Evolutionary conservation across 2,888 invertebrate genomes (phyloP).

Genomic region (Cataglyphis altisquamis): DNA sequence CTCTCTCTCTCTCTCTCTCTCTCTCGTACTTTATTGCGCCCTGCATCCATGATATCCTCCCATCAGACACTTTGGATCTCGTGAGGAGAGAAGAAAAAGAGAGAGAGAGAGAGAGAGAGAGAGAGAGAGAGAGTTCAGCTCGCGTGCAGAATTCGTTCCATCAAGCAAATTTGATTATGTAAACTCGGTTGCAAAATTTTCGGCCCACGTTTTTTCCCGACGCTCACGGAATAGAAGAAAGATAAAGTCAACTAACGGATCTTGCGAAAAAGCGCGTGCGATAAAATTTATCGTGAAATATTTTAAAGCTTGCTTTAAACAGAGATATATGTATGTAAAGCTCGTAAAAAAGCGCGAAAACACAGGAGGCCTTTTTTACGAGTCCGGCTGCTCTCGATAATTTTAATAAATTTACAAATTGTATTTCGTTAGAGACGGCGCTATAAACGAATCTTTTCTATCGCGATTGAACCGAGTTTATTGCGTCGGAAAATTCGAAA

Average conservation of each 20-base stretch:
- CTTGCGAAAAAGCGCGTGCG: background rate
- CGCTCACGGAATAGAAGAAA: constrained; percentile 48
- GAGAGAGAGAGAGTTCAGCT: background rate
- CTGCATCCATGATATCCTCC: constrained; percentile 38
- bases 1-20: background rate
- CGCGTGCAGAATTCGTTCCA: constrained; percentile 45
- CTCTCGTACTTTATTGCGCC: constrained; percentile 46
- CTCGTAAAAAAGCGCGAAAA: background rate
- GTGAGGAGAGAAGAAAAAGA: background rate
- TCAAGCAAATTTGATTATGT: constrained; percentile 64
- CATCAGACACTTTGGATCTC: constrained; percentile 56
- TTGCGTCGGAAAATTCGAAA: constrained; percentile 11
- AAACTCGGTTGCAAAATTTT: constrained; percentile 49
- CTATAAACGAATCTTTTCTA: constrained; percentile 19
- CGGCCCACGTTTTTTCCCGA: constrained; percentile 62
- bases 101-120: background rate
- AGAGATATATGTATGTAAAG: background rate
- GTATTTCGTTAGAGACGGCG: constrained; percentile 17
- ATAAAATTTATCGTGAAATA: constrained; percentile 16
- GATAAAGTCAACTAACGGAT: constrained; percentile 47
- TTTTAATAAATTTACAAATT: constrained; percentile 27
- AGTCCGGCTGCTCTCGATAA: background rate
- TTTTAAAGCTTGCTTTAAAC: background rate
- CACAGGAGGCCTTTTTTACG: background rate
- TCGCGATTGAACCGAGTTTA: constrained; percentile 1